These are phyloP conservation scores for Acipenser transmontanus DNA, from an alignment of 2,797 vertebrate species.

Conservation along the genomic window DNA sequence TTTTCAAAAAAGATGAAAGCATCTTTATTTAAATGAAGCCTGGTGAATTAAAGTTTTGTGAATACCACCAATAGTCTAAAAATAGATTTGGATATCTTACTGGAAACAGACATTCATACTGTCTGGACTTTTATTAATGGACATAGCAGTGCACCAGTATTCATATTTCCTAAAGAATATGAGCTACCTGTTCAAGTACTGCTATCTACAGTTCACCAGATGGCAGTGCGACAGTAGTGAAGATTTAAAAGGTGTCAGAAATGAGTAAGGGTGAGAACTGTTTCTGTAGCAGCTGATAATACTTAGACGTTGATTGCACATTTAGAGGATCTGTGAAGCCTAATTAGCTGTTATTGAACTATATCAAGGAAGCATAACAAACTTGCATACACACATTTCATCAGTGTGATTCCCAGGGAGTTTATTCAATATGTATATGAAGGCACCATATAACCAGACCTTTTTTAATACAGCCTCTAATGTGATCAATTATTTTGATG, in stretches of 20 bases:
- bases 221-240: background rate
- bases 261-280: background rate
- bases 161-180: background rate
- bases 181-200: background rate
- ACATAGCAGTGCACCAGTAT: background rate
- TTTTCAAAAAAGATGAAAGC: no score
- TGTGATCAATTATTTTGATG: no score
- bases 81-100: no score
- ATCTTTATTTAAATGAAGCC: no score
- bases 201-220: background rate
- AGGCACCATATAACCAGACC: no score
- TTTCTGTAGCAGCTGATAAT: slow-evolving; percentile 11
- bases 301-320: slow-evolving; percentile 33
- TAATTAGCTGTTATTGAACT: slow-evolving; percentile 28
- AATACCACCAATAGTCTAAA: no score
- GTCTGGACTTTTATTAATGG: background rate
- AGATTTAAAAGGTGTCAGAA: background rate
- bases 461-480: no score
- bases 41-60: no score
- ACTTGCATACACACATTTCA: slow-evolving; percentile 25
- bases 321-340: slow-evolving; percentile 25
- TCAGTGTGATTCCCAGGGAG: no score
- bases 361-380: slow-evolving; percentile 25
- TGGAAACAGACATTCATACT: no score
- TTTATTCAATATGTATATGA: no score